Percentiles rank a stretch among this genome's conserved stretches.
phyloP scores from a whole-genome alignment of 2,113 vertebrate species.

The Chaetura pelagica region DNA sequence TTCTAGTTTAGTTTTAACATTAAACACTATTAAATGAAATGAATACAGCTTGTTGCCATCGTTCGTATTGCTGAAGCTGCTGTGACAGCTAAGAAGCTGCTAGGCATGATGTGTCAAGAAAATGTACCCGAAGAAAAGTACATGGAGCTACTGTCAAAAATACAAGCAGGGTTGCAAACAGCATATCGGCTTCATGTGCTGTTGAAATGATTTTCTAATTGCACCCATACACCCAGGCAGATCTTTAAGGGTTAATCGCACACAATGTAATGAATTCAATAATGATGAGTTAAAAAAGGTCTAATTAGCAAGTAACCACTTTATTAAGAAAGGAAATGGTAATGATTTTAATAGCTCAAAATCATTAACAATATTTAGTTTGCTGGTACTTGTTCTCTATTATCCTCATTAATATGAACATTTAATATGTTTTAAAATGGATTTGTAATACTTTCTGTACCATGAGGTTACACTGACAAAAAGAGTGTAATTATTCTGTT shows the following conservation, averaged over 20 bases:
- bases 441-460: constrained; percentile 87
- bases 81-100: constrained; percentile 72
- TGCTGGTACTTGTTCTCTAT: constrained; percentile 88
- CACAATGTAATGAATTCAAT: constrained; percentile 85
- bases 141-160: constrained; percentile 60
- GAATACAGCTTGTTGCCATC: constrained; percentile 59
- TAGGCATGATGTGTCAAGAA: constrained; percentile 73
- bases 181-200: constrained; percentile 18
- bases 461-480: constrained; percentile 83
- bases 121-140: constrained; percentile 62
- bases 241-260: constrained; percentile 82
- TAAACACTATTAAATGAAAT: constrained; percentile 61
- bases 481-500: constrained; percentile 83
- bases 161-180: constrained; percentile 42
- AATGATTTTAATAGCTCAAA: constrained; percentile 95
- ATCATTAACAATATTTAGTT: constrained; percentile 94
- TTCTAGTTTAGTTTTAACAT: constrained; percentile 61
- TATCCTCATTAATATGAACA: constrained; percentile 90
- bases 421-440: constrained; percentile 91
- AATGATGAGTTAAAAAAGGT: constrained; percentile 91
- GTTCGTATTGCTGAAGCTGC: constrained; percentile 49
- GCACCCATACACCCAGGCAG: constrained; percentile 68
- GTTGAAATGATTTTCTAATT: constrained; percentile 76
- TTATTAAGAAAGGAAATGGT: constrained; percentile 93
- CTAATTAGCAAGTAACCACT: constrained; percentile 96